These are phyloP conservation scores for Brachionus manjavacas DNA, from an alignment of 1,140 invertebrate species.

Conservation along the genomic window DNA sequence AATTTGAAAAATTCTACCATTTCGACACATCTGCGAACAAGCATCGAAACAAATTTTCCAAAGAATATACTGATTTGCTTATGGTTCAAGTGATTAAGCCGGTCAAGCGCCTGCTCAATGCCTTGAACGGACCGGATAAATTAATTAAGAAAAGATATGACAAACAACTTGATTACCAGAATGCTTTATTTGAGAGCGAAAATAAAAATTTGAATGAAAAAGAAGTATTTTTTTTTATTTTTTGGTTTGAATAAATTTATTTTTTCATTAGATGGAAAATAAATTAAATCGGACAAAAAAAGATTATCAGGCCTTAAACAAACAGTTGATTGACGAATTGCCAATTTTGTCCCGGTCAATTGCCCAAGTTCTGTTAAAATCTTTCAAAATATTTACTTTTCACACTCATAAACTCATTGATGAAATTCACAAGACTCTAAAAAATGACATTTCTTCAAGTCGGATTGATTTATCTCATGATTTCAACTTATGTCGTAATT, in stretches of 20 bases:
- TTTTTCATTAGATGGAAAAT: neutral
- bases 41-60: neutral
- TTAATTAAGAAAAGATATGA: slow-evolving; percentile 18
- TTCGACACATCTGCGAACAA: neutral
- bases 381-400: neutral
- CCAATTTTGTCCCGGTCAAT: neutral
- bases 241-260: neutral
- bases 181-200: neutral
- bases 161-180: slow-evolving; percentile 28
- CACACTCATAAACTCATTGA: neutral
- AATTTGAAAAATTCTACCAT: neutral
- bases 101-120: neutral
- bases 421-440: neutral
- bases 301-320: slow-evolving; percentile 27
- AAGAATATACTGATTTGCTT: neutral
- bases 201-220: neutral
- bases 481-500: neutral
- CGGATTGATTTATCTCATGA: neutral
- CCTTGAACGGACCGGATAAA: neutral
- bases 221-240: neutral
- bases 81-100: neutral
- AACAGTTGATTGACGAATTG: slow-evolving; percentile 28
- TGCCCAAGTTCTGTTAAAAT: neutral
- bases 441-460: neutral
- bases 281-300: neutral